phyloP scores from a whole-genome alignment of 2,113 vertebrate genomes.

The Xenopus tropicalis region DNA sequence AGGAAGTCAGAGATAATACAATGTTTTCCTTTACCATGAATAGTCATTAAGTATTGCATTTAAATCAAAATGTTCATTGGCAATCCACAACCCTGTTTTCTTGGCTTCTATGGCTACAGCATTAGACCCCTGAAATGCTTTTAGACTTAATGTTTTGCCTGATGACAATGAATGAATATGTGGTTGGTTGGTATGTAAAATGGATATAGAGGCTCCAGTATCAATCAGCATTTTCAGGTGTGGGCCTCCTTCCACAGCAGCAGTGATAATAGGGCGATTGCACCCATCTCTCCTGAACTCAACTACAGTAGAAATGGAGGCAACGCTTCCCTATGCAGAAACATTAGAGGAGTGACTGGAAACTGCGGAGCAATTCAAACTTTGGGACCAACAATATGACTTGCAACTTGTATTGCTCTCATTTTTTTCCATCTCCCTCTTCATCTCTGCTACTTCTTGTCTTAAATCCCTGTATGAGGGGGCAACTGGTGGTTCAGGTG shows the following conservation, averaged over 20 bases:
- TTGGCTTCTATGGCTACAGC: too few relatives aligned
- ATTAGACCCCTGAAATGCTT: too few relatives aligned
- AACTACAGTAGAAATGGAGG: neutral
- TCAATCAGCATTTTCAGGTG: constrained; percentile 2
- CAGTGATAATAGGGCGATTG: too few relatives aligned
- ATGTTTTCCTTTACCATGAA: neutral
- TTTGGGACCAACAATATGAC: neutral
- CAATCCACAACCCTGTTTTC: too few relatives aligned
- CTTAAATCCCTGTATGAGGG: neutral
- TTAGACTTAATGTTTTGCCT: too few relatives aligned
- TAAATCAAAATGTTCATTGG: too few relatives aligned
- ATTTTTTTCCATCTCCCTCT: neutral
- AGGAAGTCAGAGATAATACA: neutral
- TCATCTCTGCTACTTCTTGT: neutral
- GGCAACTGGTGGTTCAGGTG: neutral
- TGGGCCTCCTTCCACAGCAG: neutral
- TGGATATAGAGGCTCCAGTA: constrained; percentile 1
- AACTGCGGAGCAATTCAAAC: too few relatives aligned
- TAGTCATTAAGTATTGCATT: too few relatives aligned
- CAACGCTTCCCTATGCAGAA: neutral
- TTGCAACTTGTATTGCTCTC: neutral
- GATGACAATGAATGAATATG: too few relatives aligned
- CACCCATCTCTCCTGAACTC: neutral
- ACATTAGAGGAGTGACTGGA: neutral
- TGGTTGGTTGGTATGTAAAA: neutral